Base-by-base conservation (phyloP, 2,113 vertebrate species). In the Dipodomys ordii region DNA sequence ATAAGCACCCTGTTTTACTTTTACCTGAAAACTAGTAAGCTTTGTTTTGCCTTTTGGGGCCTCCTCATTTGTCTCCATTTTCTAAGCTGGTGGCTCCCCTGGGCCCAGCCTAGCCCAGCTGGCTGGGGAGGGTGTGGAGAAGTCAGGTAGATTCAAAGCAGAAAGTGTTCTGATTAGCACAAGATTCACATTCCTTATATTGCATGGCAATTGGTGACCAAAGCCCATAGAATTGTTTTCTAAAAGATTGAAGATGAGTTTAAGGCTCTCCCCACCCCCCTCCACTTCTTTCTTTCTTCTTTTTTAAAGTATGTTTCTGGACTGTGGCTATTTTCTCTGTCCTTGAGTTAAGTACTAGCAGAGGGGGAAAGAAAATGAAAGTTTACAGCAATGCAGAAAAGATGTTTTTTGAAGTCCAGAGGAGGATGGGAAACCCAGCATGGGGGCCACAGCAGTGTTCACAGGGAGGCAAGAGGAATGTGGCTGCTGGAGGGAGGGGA, bases 281-380 rank as follows among this genome's bases (percentile, higher is more conserved):
- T 49, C 49, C 49, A 49, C 49, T 49, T 49, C 49, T 87, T 68
- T 49, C 49, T 87, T 68, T 30, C 32, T 91, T 88, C 65, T 72
- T 91, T 68, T 64, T 74, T 87, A 39, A 88, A 74, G 60, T 78
- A 4, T 85, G 78, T 89, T 93, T 94, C 57, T 90, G 85, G 68
- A 94, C 46, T 96, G 60, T 25, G 94, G 83, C 72, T 91, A 86
- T 91, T 94, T 96, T 83, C 77, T 87, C n/a, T 92, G 88, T 88
- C 83, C 86, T 96, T 94, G 79, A 96, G 88, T 94, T 96, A 95
- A 96, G 73, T 93, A 94, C 92, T 72, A 93, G 69, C 53, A 96
- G 92, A 95, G 49, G 25, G 44, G 19, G 11, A 78, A 27, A 86
- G 73, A 94, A 93, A 92, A 86, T 76, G 84, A 94, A 92, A 92